A percentile compares a stretch with the other conserved stretches of the same genome.
Conservation (phyloP, 2,797 vertebrate species). For the Crotalus adamanteus region DNA sequence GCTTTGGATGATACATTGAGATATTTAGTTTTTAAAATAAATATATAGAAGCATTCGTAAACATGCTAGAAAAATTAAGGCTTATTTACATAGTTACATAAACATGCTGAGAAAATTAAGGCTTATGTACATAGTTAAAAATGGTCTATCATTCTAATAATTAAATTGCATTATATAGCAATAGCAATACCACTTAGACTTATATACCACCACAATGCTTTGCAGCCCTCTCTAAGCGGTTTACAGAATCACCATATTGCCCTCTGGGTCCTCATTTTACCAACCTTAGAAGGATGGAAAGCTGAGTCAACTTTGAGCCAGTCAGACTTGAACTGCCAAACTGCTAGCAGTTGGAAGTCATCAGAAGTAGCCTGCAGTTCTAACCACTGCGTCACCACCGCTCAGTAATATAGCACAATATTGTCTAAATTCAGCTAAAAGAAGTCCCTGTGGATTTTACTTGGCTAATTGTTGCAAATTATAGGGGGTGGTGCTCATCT, state of each 20-base stretch:
- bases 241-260: no score
- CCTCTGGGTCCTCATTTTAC: no score
- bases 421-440: not conserved
- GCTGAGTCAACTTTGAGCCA: no score
- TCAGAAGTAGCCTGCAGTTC: no score
- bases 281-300: no score
- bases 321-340: no score
- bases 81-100: not conserved
- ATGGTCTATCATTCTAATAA: not conserved
- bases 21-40: conserved; percentile 22
- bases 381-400: no score
- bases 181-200: no score
- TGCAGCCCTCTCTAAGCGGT: no score
- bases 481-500: not conserved
- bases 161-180: not conserved
- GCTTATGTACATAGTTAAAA: not conserved
- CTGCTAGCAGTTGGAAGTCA: no score
- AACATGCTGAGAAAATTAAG: not conserved
- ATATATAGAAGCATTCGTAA: not conserved
- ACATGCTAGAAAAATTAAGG: not conserved
- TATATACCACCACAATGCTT: no score
- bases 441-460: not conserved
- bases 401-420: not conserved
- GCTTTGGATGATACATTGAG: conserved; percentile 13
- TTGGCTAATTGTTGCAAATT: not conserved